Evolutionary conservation across 1,140 invertebrate genomes (phyloP).

Genomic region (Episyrphus balteatus): DNA sequence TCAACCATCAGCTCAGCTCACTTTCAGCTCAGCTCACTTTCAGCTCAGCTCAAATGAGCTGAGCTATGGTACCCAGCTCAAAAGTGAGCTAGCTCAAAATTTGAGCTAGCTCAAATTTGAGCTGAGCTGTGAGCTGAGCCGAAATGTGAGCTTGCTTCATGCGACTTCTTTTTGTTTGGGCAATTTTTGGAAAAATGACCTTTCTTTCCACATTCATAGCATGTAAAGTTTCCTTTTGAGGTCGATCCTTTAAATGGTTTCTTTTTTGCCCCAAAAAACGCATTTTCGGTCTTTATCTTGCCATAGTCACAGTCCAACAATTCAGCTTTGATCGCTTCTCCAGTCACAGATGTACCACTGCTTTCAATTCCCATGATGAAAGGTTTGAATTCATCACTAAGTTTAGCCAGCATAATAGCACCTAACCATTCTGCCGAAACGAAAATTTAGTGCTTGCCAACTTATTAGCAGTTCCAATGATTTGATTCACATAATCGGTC

Average conservation of each 20-base stretch:
- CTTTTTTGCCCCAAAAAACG: background rate
- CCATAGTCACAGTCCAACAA: conserved; percentile 8
- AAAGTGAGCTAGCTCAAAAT: too few relatives aligned
- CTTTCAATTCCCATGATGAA: conserved; percentile 35
- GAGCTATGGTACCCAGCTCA: too few relatives aligned
- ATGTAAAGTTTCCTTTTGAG: conserved; percentile 8
- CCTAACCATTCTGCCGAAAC: conserved; percentile 29
- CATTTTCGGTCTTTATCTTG: background rate
- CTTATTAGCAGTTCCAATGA: background rate
- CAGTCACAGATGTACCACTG: too few relatives aligned
- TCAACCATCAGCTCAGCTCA: too few relatives aligned
- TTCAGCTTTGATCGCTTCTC: conserved; percentile 18
- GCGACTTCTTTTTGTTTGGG: background rate
- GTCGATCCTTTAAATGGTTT: background rate
- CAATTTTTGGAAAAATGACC: conserved; percentile 3
- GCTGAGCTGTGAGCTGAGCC: too few relatives aligned
- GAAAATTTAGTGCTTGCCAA: conserved; percentile 1
- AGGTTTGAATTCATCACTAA: conserved; percentile 24
- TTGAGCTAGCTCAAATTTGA: conserved; percentile 11
- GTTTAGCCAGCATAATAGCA: conserved; percentile 23
- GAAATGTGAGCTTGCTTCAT: conserved; percentile 5
- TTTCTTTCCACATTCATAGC: conserved; percentile 7
- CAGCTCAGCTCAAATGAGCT: too few relatives aligned
- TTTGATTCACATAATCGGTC: background rate
- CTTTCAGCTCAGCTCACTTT: too few relatives aligned